Evolutionary conservation across 2,797 vertebrate genomes (phyloP).

Genomic region (Carapus acus): DNA sequence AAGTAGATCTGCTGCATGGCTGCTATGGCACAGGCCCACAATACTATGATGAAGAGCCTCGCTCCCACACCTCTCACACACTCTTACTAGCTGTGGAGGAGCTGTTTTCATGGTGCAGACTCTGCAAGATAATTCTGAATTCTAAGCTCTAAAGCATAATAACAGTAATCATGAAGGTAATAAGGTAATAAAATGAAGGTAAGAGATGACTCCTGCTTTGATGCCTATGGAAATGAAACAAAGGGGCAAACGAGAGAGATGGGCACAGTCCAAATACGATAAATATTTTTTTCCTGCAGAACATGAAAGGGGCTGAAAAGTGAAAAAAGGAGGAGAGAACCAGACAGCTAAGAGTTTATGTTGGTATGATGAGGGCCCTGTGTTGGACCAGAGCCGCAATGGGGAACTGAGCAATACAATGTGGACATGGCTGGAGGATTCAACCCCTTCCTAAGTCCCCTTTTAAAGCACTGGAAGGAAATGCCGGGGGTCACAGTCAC

Average conservation of each 20-base stretch:
- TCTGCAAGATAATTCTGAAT: conserved; percentile 60
- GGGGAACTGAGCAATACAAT: conserved; percentile 44
- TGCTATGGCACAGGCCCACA: too few species aligned
- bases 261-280: conserved; percentile 65
- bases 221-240: conserved; percentile 53
- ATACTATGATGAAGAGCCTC: too few species aligned
- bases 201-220: conserved; percentile 53
- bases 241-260: conserved; percentile 32
- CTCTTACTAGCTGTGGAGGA: conserved; percentile 55
- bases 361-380: conserved; percentile 69
- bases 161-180: conserved; percentile 69
- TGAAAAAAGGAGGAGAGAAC: conserved; percentile 40
- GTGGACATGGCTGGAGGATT: conserved; percentile 60
- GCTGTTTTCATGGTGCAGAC: conserved; percentile 55
- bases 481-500: conserved; percentile 70
- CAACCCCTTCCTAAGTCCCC: conserved; percentile 51
- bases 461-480: conserved; percentile 66
- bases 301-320: conserved; percentile 60
- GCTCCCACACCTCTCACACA: too few species aligned
- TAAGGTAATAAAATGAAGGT: conserved; percentile 59
- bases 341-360: conserved; percentile 64
- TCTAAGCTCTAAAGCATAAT: conserved; percentile 68
- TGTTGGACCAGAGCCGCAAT: conserved; percentile 58
- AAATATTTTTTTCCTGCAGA: conserved; percentile 72
- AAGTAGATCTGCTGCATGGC: too few species aligned